phyloP scores from a whole-genome alignment of 2,113 vertebrate species.

The Hyperopisus bebe region DNA sequence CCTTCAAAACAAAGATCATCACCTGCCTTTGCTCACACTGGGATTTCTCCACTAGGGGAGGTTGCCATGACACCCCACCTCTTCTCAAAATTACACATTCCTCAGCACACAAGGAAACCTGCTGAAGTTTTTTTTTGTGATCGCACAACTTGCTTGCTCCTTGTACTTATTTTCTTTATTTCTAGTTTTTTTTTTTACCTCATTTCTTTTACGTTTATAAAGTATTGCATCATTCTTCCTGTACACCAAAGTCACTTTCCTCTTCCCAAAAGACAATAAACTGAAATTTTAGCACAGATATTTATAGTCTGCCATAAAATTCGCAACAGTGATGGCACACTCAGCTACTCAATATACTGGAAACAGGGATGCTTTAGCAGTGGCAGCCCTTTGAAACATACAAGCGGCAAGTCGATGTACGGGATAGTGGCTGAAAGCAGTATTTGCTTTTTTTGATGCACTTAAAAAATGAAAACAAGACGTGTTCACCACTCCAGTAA shows the following conservation, averaged over 20 bases:
- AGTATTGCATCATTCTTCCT: neutral
- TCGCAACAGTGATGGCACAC: neutral
- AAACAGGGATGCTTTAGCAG: neutral
- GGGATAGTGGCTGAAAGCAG: neutral
- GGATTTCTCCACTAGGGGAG: neutral
- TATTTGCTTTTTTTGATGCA: neutral
- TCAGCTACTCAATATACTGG: neutral
- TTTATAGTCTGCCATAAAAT: neutral
- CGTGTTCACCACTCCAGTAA: neutral
- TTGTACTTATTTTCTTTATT: neutral
- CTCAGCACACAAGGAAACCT: neutral
- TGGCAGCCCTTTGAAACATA: neutral
- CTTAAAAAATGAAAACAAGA: neutral
- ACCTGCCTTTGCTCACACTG: neutral
- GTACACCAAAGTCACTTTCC: neutral
- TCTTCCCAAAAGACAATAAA: neutral
- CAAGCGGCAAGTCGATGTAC: neutral
- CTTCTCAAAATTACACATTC: slow-evolving; percentile 9
- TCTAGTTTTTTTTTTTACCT: neutral
- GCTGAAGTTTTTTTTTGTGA: neutral
- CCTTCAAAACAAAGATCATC: slow-evolving; percentile 2
- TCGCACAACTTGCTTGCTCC: neutral
- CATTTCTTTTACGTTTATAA: neutral
- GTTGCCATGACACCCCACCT: slow-evolving; percentile 5
- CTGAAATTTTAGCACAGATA: neutral